These are phyloP conservation scores for Hypena proboscidalis DNA, from an alignment of 2,888 invertebrate genomes.

Conservation along the genomic window DNA sequence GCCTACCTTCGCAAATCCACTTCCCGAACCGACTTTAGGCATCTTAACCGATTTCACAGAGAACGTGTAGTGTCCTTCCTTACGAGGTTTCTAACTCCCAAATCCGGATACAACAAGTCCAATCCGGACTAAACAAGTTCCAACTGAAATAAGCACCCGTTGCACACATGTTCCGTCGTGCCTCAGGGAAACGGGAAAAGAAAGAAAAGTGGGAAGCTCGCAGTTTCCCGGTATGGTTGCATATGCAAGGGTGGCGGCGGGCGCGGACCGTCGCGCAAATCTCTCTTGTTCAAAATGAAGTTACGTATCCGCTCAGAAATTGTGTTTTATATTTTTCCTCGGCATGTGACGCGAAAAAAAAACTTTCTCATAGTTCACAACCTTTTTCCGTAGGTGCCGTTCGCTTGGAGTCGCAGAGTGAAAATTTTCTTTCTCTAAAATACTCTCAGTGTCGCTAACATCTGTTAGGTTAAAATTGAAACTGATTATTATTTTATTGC, in stretches of 20 bases:
- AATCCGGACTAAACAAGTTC: constrained; percentile 75
- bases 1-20: constrained; percentile 26
- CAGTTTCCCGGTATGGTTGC: constrained; percentile 59
- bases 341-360: constrained; percentile 66
- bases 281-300: constrained; percentile 76
- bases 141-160: constrained; percentile 73
- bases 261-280: constrained; percentile 59
- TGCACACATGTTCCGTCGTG: constrained; percentile 71
- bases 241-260: constrained; percentile 61
- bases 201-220: constrained; percentile 64
- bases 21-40: constrained; percentile 33
- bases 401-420: constrained; percentile 38
- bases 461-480: constrained; percentile 22
- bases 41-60: constrained; percentile 53
- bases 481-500: constrained; percentile 27
- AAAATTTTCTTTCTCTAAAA: constrained; percentile 40
- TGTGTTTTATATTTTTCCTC: constrained; percentile 73
- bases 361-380: constrained; percentile 64
- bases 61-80: constrained; percentile 51
- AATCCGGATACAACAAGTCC: constrained; percentile 72
- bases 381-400: constrained; percentile 52
- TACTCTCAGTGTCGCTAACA: constrained; percentile 41
- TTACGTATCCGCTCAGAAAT: constrained; percentile 74
- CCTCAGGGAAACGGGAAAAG: constrained; percentile 63
- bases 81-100: constrained; percentile 62